phyloP scores from a whole-genome alignment of 2,113 vertebrate genomes.

The Actenoides hombroni region DNA sequence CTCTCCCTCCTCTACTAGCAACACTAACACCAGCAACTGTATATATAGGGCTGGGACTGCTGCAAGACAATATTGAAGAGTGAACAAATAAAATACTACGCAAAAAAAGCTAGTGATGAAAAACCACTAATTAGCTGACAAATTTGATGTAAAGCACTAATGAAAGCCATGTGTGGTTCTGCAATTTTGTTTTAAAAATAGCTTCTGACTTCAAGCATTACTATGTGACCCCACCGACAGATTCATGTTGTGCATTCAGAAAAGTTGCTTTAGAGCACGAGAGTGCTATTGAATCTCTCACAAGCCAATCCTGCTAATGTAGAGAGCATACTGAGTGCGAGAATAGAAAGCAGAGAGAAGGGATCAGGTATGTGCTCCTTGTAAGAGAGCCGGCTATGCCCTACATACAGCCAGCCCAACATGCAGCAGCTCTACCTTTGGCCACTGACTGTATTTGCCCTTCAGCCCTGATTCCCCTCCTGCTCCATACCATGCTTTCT shows the following conservation, averaged over 20 bases:
- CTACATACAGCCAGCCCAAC: background rate
- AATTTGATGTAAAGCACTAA: constrained; percentile 65
- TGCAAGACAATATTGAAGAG: background rate
- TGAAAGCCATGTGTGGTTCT: constrained; percentile 49
- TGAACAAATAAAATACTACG: constrained; percentile 48
- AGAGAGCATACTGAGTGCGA: background rate
- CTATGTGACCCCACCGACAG: constrained; percentile 49
- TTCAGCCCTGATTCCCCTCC: background rate
- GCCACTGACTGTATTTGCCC: background rate
- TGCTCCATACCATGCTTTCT: background rate
- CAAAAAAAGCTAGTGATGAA: constrained; percentile 58
- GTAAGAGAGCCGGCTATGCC: background rate
- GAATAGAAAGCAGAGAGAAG: constrained; percentile 34
- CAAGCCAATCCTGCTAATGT: constrained; percentile 17
- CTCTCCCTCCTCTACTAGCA: background rate
- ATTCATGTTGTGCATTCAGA: constrained; percentile 21
- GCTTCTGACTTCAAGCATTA: constrained; percentile 62
- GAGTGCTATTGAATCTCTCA: constrained; percentile 24
- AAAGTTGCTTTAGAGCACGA: constrained; percentile 46
- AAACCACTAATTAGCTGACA: constrained; percentile 70
- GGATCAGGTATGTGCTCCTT: constrained; percentile 30
- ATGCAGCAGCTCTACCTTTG: background rate
- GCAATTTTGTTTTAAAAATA: constrained; percentile 61
- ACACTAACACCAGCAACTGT: background rate
- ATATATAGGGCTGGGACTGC: background rate